Evolutionary conservation across 2,113 vertebrate species (phyloP).

Genomic region (Mus pahari): DNA sequence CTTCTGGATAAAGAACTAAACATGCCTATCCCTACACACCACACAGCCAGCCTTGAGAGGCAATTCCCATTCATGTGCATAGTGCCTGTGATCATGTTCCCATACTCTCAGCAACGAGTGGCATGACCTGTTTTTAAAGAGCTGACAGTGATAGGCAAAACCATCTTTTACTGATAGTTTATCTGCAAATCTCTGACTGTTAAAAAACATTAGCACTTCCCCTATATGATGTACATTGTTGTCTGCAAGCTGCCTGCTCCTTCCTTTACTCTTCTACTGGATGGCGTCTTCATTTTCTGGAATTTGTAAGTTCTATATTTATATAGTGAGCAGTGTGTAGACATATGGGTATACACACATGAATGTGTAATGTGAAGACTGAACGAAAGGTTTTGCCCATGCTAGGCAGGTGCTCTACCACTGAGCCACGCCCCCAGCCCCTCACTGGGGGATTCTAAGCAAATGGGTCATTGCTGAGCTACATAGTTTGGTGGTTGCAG

Average conservation of each 20-base stretch:
- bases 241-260: not conserved
- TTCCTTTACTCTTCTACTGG: not conserved
- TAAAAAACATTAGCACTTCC: not conserved
- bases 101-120: not conserved
- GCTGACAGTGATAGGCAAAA: slow-evolving; percentile 26
- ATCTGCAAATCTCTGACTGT: not conserved
- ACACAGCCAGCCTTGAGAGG: not conserved
- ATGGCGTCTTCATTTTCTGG: not conserved
- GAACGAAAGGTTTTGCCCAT: not conserved
- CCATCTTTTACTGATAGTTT: not conserved
- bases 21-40: not conserved
- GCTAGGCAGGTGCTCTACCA: not conserved
- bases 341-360: not conserved
- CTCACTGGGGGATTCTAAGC: not conserved
- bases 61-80: no score
- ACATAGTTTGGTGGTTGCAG: not conserved
- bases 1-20: not conserved
- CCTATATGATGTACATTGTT: not conserved
- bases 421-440: not conserved
- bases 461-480: not conserved
- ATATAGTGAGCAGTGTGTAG: not conserved
- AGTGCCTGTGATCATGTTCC: not conserved
- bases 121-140: not conserved
- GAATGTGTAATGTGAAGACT: not conserved
- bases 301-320: not conserved